A percentile compares a stretch with the other conserved stretches of the same genome.
Evolutionary conservation across 2,113 vertebrate species (phyloP).

Genomic region (Oryzias javanicus): DNA sequence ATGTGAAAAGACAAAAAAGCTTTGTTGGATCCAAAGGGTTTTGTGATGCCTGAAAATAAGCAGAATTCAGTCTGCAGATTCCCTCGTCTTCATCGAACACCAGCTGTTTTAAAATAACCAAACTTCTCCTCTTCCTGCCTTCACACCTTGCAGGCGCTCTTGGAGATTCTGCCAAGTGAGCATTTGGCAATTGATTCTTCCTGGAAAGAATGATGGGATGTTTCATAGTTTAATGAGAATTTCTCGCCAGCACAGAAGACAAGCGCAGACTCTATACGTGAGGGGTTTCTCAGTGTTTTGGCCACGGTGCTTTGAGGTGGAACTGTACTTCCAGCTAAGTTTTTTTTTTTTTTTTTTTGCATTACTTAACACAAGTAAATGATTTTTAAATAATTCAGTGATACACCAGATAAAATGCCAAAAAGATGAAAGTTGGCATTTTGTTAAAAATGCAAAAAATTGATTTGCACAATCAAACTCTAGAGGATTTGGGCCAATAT

Average conservation of each 20-base stretch:
- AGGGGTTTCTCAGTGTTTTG: constrained; percentile 16
- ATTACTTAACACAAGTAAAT: too few relatives aligned
- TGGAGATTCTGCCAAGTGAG: constrained; percentile 29
- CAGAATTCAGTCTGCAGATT: too few relatives aligned
- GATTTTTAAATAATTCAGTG: too few relatives aligned
- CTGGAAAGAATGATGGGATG: constrained; percentile 31
- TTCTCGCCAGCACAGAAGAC: constrained; percentile 1
- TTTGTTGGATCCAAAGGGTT: constrained; percentile 4
- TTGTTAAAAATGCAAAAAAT: too few relatives aligned
- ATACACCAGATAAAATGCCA: too few relatives aligned
- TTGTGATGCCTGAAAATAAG: too few relatives aligned
- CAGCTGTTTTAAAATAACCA: constrained; percentile 63
- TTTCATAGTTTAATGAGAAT: constrained; percentile 34
- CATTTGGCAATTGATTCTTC: constrained; percentile 28
- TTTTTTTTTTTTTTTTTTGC: too few relatives aligned
- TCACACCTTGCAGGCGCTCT: constrained; percentile 49
- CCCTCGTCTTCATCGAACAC: constrained; percentile 19
- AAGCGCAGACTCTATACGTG: background rate
- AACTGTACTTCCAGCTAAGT: too few relatives aligned
- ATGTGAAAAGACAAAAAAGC: background rate
- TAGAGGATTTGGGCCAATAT: too few relatives aligned
- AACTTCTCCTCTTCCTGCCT: constrained; percentile 51
- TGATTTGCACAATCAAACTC: too few relatives aligned
- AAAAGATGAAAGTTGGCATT: too few relatives aligned
- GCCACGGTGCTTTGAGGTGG: background rate